Percentiles rank a stretch among this genome's conserved stretches.
Conservation (phyloP, 2,888 invertebrate species). For the Oligia strigilis region DNA sequence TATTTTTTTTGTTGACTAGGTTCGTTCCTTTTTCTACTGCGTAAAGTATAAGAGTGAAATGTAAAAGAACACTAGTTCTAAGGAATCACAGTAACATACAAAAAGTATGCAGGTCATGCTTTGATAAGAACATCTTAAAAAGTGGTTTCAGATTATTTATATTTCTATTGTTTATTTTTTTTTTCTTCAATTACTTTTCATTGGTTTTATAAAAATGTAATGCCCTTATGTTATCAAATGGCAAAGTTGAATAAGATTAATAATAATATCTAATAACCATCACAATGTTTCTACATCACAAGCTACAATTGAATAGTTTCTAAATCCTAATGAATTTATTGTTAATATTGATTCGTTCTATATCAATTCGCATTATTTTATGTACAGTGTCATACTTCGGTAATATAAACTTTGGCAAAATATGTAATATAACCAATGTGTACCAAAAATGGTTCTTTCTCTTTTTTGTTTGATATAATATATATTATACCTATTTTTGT, state of each 20-base stretch:
- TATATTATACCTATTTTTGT: slow-evolving; percentile 54
- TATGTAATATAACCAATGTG: slow-evolving; percentile 63
- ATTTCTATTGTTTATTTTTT: slow-evolving; percentile 52
- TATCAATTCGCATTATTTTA: slow-evolving; percentile 70
- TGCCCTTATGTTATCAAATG: slow-evolving; percentile 61
- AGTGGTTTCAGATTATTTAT: slow-evolving; percentile 60
- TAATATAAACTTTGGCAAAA: slow-evolving; percentile 70
- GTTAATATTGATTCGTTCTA: slow-evolving; percentile 77
- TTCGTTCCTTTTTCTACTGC: slow-evolving; percentile 78
- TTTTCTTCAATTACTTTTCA: slow-evolving; percentile 78
- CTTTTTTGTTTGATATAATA: slow-evolving; percentile 47
- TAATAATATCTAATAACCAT: slow-evolving; percentile 72
- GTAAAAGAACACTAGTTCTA: slow-evolving; percentile 69
- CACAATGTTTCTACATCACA: slow-evolving; percentile 49
- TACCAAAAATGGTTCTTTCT: slow-evolving; percentile 79
- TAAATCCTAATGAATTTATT: slow-evolving; percentile 84
- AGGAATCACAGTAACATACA: not conserved
- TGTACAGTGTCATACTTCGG: slow-evolving; percentile 67
- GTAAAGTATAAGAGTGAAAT: slow-evolving; percentile 77
- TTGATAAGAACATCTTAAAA: slow-evolving; percentile 52
- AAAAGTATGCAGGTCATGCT: slow-evolving; percentile 83
- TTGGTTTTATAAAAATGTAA: slow-evolving; percentile 78
- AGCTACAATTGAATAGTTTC: slow-evolving; percentile 77
- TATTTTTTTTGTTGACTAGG: slow-evolving; percentile 44
- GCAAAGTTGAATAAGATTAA: slow-evolving; percentile 70